A percentile compares a stretch with the other conserved stretches of the same genome.
phyloP scores from a whole-genome alignment of 37 sponge, comb jelly and placozoan genomes.

The Theonella swinhoei region DNA sequence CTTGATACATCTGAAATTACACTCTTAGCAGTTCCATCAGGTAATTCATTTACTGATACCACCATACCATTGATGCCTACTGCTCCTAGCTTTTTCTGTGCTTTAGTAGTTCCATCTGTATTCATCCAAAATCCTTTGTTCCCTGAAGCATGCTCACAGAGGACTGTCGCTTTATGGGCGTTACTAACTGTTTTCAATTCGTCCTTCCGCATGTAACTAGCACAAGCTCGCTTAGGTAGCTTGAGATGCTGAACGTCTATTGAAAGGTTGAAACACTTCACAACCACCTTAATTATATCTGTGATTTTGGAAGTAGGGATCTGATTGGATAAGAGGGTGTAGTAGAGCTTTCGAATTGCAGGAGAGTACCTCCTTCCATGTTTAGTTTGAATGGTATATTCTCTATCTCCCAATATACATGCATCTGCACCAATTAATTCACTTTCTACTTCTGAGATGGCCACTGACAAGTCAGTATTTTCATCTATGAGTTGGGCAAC shows the following conservation, averaged over 20 bases:
- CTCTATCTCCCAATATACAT: neutral
- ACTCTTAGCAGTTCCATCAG: constrained; percentile 16
- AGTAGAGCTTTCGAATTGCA: constrained; percentile 3
- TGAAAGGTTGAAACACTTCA: neutral
- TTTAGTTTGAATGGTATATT: neutral
- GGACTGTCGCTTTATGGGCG: constrained; percentile 1
- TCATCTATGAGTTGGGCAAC: neutral
- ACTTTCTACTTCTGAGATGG: neutral
- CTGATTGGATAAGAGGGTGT: neutral
- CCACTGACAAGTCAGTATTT: constrained; percentile 6
- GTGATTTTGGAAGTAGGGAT: constrained; percentile 8
- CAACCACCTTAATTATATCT: neutral
- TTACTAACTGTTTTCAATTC: constrained; percentile 17
- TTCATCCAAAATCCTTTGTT: neutral
- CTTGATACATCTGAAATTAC: constrained; percentile 33
- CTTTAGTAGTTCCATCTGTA: constrained; percentile 39
- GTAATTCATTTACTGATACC: constrained; percentile 26
- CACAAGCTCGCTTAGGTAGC: constrained; percentile 2
- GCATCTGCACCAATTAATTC: neutral
- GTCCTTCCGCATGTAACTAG: constrained; percentile 7
- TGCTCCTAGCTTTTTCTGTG: constrained; percentile 35
- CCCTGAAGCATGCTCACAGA: neutral
- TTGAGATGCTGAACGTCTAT: neutral
- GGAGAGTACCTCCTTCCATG: constrained; percentile 10
- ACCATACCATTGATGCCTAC: constrained; percentile 21